Percentiles rank a stretch among this genome's conserved stretches.
phyloP scores from a whole-genome alignment of 1,140 invertebrate species.

The Littorina saxatilis region DNA sequence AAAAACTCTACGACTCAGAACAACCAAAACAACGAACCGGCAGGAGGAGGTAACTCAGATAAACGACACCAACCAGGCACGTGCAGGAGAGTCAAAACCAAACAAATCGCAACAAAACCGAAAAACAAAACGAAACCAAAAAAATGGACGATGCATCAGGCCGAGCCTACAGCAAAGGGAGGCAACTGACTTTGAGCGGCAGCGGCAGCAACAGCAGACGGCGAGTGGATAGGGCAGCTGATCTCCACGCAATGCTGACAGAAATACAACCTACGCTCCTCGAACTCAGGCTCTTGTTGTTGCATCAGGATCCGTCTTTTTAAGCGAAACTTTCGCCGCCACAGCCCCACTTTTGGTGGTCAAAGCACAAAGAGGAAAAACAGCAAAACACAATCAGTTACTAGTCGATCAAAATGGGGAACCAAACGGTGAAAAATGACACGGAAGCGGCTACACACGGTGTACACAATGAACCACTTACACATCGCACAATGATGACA shows the following conservation, averaged over 20 bases:
- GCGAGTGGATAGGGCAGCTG: conserved; percentile 18
- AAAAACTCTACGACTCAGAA: no score
- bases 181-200: conserved; percentile 1
- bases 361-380: neutral
- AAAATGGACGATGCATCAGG: conserved; percentile 10
- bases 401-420: neutral
- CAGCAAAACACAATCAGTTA: neutral
- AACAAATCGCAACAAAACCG: neutral
- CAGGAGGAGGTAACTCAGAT: no score
- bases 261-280: conserved; percentile 58
- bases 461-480: neutral
- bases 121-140: conserved; percentile 8
- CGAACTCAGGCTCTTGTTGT: conserved; percentile 22
- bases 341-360: conserved; percentile 67
- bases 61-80: no score
- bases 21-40: no score
- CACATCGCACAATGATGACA: neutral
- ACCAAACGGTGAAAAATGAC: neutral
- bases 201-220: no score
- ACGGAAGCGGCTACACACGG: neutral
- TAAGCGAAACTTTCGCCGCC: conserved; percentile 69
- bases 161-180: neutral
- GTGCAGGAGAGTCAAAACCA: no score
- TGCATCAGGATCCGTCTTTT: conserved; percentile 61
- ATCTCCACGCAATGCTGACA: conserved; percentile 22